Evolutionary conservation across 2,113 vertebrate genomes (phyloP).

Genomic region (Tragelaphus buxtoni): DNA sequence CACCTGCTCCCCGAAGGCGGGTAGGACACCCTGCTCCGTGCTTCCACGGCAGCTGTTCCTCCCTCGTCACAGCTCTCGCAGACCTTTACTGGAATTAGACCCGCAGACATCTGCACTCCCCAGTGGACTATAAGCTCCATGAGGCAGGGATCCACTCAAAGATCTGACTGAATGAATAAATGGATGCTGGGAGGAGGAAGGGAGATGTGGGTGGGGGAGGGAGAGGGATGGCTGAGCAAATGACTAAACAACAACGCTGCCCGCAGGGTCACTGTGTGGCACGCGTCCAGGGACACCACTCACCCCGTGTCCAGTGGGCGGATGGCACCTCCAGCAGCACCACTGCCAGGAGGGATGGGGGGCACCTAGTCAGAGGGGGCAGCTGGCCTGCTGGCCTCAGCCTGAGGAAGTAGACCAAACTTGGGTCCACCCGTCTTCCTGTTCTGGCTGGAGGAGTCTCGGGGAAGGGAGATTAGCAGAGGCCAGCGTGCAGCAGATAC

Average conservation of each 20-base stretch:
- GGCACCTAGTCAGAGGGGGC: not conserved
- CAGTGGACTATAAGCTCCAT: not conserved
- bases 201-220: rapidly evolving
- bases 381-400: not conserved
- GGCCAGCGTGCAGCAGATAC: not conserved
- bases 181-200: not conserved
- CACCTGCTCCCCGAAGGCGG: not conserved
- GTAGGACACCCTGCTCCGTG: not conserved
- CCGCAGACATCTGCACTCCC: not conserved
- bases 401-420: not conserved
- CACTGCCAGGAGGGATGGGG: not conserved
- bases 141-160: not conserved
- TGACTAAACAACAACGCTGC: not conserved
- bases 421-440: not conserved
- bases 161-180: not conserved
- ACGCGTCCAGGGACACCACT: not conserved
- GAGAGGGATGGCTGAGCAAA: not conserved
- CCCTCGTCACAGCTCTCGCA: rapidly evolving
- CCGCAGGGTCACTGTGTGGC: not conserved
- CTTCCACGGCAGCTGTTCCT: not conserved
- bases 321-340: not conserved
- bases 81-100: not conserved
- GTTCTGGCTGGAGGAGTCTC: not conserved
- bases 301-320: not conserved
- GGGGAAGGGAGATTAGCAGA: not conserved